phyloP scores from a whole-genome alignment of 2,113 vertebrate species.

The Hemiprocne comata region DNA sequence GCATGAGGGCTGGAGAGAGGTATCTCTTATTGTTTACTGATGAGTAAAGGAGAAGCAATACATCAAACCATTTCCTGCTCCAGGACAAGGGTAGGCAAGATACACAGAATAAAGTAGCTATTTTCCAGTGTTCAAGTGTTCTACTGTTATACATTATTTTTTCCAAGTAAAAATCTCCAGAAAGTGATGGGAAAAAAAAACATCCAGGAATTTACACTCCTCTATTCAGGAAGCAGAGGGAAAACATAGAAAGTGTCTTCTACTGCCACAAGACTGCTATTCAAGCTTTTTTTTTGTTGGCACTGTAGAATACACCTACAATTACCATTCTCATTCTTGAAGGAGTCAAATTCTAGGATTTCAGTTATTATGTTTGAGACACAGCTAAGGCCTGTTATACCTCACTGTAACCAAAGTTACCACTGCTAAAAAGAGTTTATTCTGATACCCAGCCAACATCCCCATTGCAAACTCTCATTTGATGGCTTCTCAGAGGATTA shows the following conservation, averaged over 20 bases:
- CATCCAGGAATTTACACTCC: no score
- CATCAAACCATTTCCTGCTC: neutral
- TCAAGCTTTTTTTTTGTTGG: neutral
- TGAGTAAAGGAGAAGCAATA: neutral
- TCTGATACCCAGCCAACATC: neutral
- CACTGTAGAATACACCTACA: neutral
- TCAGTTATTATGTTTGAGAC: neutral
- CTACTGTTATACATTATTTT: accelerated
- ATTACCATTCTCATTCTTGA: neutral
- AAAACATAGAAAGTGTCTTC: neutral
- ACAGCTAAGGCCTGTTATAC: neutral
- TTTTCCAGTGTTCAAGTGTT: neutral
- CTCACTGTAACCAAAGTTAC: neutral
- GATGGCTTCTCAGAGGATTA: slow-evolving; percentile 26
- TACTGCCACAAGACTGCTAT: neutral
- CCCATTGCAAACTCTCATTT: neutral
- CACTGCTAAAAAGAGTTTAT: neutral
- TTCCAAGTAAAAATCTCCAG: neutral
- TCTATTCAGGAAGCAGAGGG: no score
- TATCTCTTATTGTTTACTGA: neutral
- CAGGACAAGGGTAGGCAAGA: neutral
- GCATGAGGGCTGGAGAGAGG: neutral
- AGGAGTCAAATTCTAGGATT: neutral
- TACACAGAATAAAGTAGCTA: neutral
- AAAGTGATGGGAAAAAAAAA: no score